A percentile compares a stretch with the other conserved stretches of the same genome.
Conservation (phyloP, 2,113 vertebrate species). For the Urocynchramus pylzowi region DNA sequence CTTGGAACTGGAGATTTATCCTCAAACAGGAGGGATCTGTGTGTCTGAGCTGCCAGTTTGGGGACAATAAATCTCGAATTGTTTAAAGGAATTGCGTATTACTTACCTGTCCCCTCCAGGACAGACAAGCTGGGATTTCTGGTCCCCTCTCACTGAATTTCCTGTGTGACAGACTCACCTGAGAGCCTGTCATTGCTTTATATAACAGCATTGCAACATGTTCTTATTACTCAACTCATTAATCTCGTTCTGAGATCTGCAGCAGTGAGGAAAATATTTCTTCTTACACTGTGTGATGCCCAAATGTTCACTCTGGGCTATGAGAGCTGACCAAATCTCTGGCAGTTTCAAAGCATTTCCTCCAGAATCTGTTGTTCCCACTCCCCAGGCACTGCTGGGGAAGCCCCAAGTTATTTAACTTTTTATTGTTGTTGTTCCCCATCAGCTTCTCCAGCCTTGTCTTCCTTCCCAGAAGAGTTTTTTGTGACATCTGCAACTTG, state of each 20-base stretch:
- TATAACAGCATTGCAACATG: not conserved
- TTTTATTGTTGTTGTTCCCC: not conserved
- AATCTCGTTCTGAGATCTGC: not conserved
- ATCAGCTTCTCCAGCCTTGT: not conserved
- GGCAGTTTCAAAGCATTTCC: not conserved
- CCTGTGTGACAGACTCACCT: not conserved
- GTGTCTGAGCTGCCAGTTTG: not conserved
- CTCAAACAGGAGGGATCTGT: not conserved
- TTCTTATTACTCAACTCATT: not conserved
- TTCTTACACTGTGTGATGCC: not conserved
- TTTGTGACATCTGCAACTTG: not conserved
- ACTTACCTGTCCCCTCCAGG: not conserved
- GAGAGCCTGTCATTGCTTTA: not conserved
- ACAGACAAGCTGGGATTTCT: not conserved
- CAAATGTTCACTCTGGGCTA: not conserved
- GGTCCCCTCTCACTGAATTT: not conserved
- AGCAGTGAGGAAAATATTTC: not conserved
- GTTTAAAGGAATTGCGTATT: not conserved
- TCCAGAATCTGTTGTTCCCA: not conserved
- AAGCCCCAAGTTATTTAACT: not conserved
- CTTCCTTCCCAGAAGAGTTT: not conserved
- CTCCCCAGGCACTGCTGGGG: not conserved
- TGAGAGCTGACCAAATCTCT: not conserved
- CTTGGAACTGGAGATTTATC: not conserved
- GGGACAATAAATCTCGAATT: not conserved